phyloP scores from a whole-genome alignment of 2,888 invertebrate species.

The Rotaria magnacalcarata region DNA sequence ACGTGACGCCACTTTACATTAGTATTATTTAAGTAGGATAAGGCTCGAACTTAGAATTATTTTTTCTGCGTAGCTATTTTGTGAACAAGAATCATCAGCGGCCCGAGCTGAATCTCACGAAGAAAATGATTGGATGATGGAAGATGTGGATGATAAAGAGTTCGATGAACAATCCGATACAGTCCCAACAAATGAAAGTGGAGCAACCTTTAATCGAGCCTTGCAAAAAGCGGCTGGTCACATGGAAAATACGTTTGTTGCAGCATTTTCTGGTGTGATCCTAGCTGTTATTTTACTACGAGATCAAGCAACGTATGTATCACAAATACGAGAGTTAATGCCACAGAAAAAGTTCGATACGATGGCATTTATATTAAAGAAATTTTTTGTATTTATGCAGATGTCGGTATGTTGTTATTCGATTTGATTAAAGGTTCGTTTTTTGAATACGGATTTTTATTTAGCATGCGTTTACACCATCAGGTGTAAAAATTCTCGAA shows the following conservation, averaged over 20 bases:
- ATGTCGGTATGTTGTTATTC: not conserved
- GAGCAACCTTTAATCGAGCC: not conserved
- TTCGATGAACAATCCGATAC: not conserved
- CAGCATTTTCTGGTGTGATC: slow-evolving; percentile 19
- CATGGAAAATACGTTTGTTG: slow-evolving; percentile 23
- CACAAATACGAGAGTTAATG: not conserved
- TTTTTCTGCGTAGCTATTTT: not conserved
- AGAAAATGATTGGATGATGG: slow-evolving; percentile 35
- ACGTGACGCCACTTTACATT: no score
- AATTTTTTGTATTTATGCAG: slow-evolving; percentile 29
- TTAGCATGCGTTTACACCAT: slow-evolving; percentile 29
- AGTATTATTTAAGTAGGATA: no score
- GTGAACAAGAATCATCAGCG: slow-evolving; percentile 9
- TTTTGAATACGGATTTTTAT: no score
- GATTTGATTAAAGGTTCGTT: not conserved
- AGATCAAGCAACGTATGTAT: not conserved
- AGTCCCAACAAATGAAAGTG: not conserved
- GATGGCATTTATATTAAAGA: slow-evolving; percentile 17
- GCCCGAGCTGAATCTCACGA: slow-evolving; percentile 18
- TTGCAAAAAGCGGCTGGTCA: slow-evolving; percentile 18
- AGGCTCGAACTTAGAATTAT: no score
- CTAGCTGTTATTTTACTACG: not conserved
- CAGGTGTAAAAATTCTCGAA: slow-evolving; percentile 23
- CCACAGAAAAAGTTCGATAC: slow-evolving; percentile 18
- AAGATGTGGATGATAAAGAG: not conserved